These are phyloP conservation scores for Spea bombifrons DNA, from an alignment of 2,113 vertebrate species.

Conservation along the genomic window DNA sequence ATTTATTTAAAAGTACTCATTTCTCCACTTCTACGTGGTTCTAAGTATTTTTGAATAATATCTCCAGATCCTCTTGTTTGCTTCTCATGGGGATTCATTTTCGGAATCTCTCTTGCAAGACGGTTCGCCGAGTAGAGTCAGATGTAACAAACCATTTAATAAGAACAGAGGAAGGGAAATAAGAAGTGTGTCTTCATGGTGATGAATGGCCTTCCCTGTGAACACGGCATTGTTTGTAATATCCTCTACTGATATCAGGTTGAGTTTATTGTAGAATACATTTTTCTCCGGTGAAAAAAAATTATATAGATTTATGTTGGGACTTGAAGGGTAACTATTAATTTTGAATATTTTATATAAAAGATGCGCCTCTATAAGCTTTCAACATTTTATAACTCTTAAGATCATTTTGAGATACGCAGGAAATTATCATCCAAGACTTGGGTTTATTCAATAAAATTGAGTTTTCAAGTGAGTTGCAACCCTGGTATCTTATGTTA, in stretches of 20 bases:
- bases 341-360: no score
- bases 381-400: no score
- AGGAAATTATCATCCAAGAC: no score
- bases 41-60: constrained; percentile 16
- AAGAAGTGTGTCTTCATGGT: constrained; percentile 34
- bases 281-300: no score
- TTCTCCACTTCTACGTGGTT: neutral
- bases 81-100: constrained; percentile 16
- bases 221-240: constrained; percentile 13
- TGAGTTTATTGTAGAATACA: constrained; percentile 1
- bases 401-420: no score
- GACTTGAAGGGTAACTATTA: no score
- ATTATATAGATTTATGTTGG: no score
- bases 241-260: constrained; percentile 14
- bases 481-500: no score
- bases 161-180: constrained; percentile 17
- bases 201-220: constrained; percentile 30
- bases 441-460: no score
- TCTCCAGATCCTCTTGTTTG: constrained; percentile 17
- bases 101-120: neutral
- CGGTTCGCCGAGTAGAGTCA: constrained; percentile 31
- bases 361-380: no score
- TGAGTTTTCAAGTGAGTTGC: no score
- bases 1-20: neutral
- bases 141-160: constrained; percentile 40